Evolutionary conservation across 2,113 vertebrate genomes (phyloP), one percentile per base, ranked within the genome.

Genomic region (Ammodramus savannarum): DNA sequence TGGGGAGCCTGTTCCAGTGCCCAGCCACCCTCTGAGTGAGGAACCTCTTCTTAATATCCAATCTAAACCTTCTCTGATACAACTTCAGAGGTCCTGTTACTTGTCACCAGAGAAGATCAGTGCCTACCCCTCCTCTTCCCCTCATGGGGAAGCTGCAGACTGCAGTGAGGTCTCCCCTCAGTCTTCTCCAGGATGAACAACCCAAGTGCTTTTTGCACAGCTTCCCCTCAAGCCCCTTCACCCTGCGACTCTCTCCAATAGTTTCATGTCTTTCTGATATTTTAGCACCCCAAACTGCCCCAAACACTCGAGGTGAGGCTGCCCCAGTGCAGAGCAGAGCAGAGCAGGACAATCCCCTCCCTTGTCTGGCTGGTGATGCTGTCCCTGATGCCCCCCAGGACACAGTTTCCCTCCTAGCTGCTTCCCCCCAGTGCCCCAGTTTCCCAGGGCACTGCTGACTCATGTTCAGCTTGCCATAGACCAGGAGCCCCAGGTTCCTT

Each of bases 281-380:
- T 67, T 15, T 13, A 6, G 23, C 19, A 23, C 19, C 10, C 51
- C 2, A 11, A 74, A 1, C 22, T 52, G 32, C 8, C 6, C 27
- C 4, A 18, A 73, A 12, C 5, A n/a, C 6, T 59, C 0, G 0
- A 38, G 22, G 27, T 52, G 38, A 89, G 36, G 59, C 32, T 0
- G 0, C 18, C 12, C 25, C 67, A 58, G 68, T 1, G 26, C 51
- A 66, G 32, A 59, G 68, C 0, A 52, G 58, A 48, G 25, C 0
- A 52, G 58, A 34, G 25, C 0, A 0, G 58, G 43, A 81, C 32
- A 58, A 73, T 38, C 22, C 8, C 36, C 32, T 51, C 44, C 8
- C 52, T 14, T 36, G 18, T 23, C 22, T 0, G 0, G 32, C 32
- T 52, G 38, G 8, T 0, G 0, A 52, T 67, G 76, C 36, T 66